Evolutionary conservation across 2,888 invertebrate species (phyloP), one percentile per base, ranked within the genome.

Genomic region (Psylliodes chrysocephalus): DNA sequence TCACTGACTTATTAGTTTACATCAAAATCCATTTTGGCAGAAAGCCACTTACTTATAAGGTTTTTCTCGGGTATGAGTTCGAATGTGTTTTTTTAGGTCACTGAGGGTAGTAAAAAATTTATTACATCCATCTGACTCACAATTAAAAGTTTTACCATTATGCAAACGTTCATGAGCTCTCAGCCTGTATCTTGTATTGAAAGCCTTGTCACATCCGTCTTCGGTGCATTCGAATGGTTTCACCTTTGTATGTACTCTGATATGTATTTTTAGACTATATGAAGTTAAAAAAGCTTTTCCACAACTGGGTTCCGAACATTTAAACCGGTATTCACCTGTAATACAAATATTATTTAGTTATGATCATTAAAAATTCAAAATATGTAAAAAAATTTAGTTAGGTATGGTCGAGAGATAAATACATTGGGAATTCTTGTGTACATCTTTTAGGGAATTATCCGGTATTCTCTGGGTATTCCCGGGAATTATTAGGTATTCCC

Each of bases 71-170:
- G 96, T 95, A 78, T 96, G 96, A 18, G 94, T 95, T 64, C 96
- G 88, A 75, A 90, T 89, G 81, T 97, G 97, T 86, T 97, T 97
- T 84, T 95, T 94, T 73, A 96, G 87, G 84, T 97, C 96, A 81
- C 95, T 95, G 67, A 94, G 85, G 14, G 96, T 97, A 6, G 96
- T 97, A 82, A 97, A 97, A 82, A 90, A 94, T 81, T 96, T 96
- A 66, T 89, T 85, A 78, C 96, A 97, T 55, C 93, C 91, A 60
- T 86, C 85, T 66, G 90, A 87, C 75, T 90, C 89, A 82, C 96
- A 97, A 84, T 96, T 95, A 81, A 97, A 97, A 5, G 96, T 96
- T 81, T 95, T 91, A 7, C 97, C 97, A 78, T 92, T 96, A 84
- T 97, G 97, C 63, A 97, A 84, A 73, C 96, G 87, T 82, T 96